These are phyloP conservation scores for Ochlodes sylvanus DNA, from an alignment of 2,888 invertebrate species.

Conservation along the genomic window DNA sequence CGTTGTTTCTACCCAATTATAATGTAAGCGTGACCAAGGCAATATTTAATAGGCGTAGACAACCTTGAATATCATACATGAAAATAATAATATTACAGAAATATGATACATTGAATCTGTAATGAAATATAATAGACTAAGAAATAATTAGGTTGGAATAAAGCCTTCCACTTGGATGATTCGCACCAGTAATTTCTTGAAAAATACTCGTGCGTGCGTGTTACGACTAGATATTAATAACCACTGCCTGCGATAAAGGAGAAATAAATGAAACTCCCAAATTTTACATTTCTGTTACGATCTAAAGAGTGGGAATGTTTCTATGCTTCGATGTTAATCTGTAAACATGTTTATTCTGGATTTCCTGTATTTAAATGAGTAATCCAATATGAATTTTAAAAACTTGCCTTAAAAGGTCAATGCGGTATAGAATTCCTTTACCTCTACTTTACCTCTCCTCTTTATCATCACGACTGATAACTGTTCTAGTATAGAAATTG, in stretches of 20 bases:
- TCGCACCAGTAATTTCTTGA: background rate
- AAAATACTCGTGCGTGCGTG: background rate
- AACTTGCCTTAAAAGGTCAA: too few relatives aligned
- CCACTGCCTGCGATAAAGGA: too few relatives aligned
- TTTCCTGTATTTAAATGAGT: too few relatives aligned
- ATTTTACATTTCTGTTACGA: too few relatives aligned
- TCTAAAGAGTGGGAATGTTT: constrained; percentile 21
- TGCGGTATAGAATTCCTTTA: too few relatives aligned
- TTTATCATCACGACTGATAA: too few relatives aligned
- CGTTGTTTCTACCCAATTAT: background rate
- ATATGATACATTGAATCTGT: background rate
- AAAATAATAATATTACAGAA: background rate
- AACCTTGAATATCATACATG: background rate
- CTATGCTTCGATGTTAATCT: too few relatives aligned
- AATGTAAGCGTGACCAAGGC: background rate
- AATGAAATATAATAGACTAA: background rate
- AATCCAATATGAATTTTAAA: too few relatives aligned
- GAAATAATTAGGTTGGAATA: background rate
- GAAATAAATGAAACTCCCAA: too few relatives aligned
- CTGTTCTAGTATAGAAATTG: too few relatives aligned
- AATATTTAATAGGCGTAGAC: background rate
- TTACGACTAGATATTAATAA: background rate
- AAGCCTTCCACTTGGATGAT: background rate
- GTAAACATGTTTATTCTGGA: too few relatives aligned
- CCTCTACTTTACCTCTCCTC: too few relatives aligned